A percentile compares a stretch with the other conserved stretches of the same genome.
Evolutionary conservation across 1,140 invertebrate genomes (phyloP).

Genomic region (Cryptotermes secundus): DNA sequence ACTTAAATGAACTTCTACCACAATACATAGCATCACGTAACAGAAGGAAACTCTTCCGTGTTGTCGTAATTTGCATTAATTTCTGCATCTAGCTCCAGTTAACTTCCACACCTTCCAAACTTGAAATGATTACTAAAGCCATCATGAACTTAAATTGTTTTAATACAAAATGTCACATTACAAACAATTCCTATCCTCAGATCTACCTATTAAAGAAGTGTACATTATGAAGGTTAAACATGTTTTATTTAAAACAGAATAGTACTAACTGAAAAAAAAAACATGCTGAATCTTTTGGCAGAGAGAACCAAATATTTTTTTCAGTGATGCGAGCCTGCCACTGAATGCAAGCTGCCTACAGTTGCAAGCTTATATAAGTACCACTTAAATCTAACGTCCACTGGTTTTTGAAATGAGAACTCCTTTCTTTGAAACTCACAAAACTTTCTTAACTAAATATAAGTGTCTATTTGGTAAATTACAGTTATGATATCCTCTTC

Average conservation of each 20-base stretch:
- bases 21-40: too few relatives aligned
- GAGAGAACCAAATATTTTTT: neutral
- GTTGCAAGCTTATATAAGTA: neutral
- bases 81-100: too few relatives aligned
- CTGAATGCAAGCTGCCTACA: neutral
- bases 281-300: neutral
- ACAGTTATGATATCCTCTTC: neutral
- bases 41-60: too few relatives aligned
- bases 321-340: neutral
- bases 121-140: too few relatives aligned
- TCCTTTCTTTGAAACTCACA: neutral
- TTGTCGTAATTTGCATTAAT: too few relatives aligned
- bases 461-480: conserved; percentile 11
- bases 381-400: neutral
- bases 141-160: too few relatives aligned
- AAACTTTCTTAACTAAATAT: neutral
- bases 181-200: too few relatives aligned
- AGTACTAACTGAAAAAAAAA: neutral
- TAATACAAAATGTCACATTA: too few relatives aligned
- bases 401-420: neutral
- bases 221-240: neutral
- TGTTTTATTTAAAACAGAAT: neutral
- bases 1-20: too few relatives aligned
- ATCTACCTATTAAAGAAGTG: neutral
- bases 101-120: too few relatives aligned